Conservation (phyloP, 1,140 invertebrate species). For the Pogonognathellus flavescens region DNA sequence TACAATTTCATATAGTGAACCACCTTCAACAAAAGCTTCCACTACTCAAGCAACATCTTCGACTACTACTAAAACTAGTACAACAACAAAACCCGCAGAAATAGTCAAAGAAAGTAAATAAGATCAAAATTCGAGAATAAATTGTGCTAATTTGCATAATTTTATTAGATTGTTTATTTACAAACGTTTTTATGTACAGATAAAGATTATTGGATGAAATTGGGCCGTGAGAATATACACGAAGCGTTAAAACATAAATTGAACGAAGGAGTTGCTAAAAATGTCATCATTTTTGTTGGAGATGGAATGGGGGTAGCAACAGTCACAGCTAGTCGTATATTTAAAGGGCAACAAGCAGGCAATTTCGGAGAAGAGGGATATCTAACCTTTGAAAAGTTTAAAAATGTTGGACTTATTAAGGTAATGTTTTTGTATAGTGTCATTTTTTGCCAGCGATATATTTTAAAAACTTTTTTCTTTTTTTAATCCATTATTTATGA, state of each 20-base stretch:
- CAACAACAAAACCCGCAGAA: no score
- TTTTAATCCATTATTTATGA: not conserved
- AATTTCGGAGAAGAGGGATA: conserved; percentile 67
- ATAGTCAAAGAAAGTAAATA: no score
- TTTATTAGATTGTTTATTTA: no score
- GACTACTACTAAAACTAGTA: no score
- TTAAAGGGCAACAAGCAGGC: conserved; percentile 72
- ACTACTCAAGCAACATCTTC: no score
- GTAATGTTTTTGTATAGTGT: conserved; percentile 57
- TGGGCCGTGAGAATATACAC: conserved; percentile 75
- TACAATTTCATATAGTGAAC: no score
- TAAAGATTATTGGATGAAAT: conserved; percentile 72
- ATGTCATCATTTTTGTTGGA: conserved; percentile 84
- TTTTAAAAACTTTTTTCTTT: not conserved
- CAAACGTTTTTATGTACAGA: not conserved
- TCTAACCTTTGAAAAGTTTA: conserved; percentile 71
- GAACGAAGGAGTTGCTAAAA: conserved; percentile 71
- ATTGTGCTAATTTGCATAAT: no score
- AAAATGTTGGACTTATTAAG: conserved; percentile 70
- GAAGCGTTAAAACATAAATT: not conserved
- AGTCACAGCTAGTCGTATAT: conserved; percentile 81
- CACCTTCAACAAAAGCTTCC: no score
- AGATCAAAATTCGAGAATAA: no score
- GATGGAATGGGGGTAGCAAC: conserved; percentile 87
- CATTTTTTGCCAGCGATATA: not conserved